phyloP scores from a whole-genome alignment of 2,113 vertebrate genomes.

The Menura novaehollandiae region DNA sequence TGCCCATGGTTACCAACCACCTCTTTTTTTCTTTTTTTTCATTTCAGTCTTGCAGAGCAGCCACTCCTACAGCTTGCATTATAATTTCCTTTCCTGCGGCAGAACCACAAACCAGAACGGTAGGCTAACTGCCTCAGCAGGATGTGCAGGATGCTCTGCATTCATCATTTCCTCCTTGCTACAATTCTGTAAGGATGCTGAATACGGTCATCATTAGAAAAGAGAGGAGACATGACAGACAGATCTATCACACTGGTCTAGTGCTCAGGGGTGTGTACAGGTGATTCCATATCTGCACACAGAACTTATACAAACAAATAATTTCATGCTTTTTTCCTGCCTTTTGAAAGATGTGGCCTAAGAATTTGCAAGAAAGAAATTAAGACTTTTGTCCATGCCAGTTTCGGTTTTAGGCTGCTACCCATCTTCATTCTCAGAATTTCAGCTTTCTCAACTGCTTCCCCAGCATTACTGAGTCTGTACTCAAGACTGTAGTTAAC shows the following conservation, averaged over 20 bases:
- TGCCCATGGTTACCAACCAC: background rate
- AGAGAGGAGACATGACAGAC: background rate
- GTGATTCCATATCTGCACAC: background rate
- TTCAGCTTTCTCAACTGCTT: background rate
- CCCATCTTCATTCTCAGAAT: background rate
- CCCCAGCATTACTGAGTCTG: background rate
- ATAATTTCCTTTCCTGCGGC: background rate
- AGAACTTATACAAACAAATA: background rate
- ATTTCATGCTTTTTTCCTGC: background rate
- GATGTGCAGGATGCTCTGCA: background rate
- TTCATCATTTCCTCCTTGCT: background rate
- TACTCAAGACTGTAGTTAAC: background rate
- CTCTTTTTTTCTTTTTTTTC: background rate
- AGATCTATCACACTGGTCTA: background rate
- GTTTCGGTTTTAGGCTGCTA: background rate
- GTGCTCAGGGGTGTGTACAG: background rate
- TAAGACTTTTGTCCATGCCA: background rate
- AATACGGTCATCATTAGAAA: background rate
- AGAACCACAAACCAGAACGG: background rate
- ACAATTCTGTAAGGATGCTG: background rate
- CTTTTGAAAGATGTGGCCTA: background rate
- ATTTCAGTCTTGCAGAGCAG: background rate
- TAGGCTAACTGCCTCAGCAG: background rate
- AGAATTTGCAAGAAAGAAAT: background rate
- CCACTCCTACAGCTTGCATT: background rate